Conservation (phyloP, 2,113 vertebrate genomes). For the Melanerpes formicivorus region DNA sequence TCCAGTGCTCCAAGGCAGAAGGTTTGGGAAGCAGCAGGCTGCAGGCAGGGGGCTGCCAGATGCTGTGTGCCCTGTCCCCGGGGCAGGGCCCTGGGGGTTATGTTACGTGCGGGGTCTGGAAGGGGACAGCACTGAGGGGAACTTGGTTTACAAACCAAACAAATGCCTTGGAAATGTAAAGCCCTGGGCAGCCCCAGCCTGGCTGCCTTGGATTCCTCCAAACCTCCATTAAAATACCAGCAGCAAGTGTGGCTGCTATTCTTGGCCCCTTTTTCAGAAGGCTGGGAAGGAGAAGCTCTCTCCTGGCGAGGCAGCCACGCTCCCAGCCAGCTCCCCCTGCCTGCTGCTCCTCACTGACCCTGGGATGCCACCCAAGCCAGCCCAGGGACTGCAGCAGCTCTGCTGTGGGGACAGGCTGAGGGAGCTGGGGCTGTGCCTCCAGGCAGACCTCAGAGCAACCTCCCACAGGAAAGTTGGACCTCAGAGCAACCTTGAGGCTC, state of each 20-base stretch:
- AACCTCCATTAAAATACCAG: conserved; percentile 82
- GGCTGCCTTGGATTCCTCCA: conserved; percentile 79
- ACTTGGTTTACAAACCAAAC: conserved; percentile 81
- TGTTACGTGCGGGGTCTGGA: conserved; percentile 28
- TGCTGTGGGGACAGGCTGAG: too few species aligned
- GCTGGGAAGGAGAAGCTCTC: conserved; percentile 15
- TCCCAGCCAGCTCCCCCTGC: background rate
- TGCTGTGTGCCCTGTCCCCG: background rate
- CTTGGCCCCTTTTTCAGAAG: conserved; percentile 46
- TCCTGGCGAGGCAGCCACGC: conserved; percentile 20
- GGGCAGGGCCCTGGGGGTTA: conserved; percentile 39
- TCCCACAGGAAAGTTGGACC: too few species aligned
- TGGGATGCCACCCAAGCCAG: background rate
- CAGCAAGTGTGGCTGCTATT: conserved; percentile 69
- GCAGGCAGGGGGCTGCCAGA: background rate
- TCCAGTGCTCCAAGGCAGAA: background rate
- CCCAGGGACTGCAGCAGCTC: background rate
- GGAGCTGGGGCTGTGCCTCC: too few species aligned
- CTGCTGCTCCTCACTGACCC: background rate
- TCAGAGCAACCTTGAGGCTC: too few species aligned
- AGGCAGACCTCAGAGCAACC: too few species aligned
- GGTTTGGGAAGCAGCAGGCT: background rate
- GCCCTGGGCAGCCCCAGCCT: conserved; percentile 66
- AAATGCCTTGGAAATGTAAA: conserved; percentile 76
- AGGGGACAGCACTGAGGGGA: conserved; percentile 47